Evolutionary conservation across 2,797 vertebrate genomes (phyloP), one percentile per base, ranked within the genome.

Genomic region (Hyperoplus lanceolatus): DNA sequence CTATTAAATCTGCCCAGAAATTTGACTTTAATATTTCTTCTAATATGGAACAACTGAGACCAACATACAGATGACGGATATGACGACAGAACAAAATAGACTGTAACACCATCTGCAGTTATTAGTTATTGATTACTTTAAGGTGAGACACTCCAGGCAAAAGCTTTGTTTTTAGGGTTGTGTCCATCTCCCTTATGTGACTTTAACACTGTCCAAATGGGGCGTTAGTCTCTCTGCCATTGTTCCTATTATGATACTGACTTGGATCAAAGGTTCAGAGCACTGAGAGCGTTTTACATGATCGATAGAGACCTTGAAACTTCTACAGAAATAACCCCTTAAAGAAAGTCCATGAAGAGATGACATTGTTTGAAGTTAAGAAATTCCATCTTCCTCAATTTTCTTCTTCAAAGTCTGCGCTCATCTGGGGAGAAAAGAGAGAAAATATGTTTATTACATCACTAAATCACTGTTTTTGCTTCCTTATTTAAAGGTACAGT

Each of bases 401-500:
- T 1, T 81, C 72, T 59, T 15, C 41, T 39, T 59, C 57, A 14
- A 59, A n/a, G 1, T 59, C 91, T 36, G 74, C 38, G 1, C 38
- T 87, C 89, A 93, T 91, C 91, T 93, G 84, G 29, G 29, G 36
- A 55, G 46, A 53, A 10, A 58, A 18, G 4, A 53, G 29, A 42
- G 5, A 36, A 45, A 1, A 41, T 0, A 15, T 16, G 13, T 15
- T 6, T 13, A 18, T 51, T 51, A 38, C 3, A 43, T 9, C 41
- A 60, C 39, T 57, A 57, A 6, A 15, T 4, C 13, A 39, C 8
- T 2, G 6, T 29, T 61, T 6, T 6, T 43, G 57, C 18, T 60
- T n/a, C 46, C 9, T 58, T 4, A 58, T 58, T 8, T 45, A 45
- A 11, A 7, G 10, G 43, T 45, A 45, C 43, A 45, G 43, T 45